Base-by-base conservation (phyloP, 2,888 invertebrate genomes). In the Philonicus albiceps region DNA sequence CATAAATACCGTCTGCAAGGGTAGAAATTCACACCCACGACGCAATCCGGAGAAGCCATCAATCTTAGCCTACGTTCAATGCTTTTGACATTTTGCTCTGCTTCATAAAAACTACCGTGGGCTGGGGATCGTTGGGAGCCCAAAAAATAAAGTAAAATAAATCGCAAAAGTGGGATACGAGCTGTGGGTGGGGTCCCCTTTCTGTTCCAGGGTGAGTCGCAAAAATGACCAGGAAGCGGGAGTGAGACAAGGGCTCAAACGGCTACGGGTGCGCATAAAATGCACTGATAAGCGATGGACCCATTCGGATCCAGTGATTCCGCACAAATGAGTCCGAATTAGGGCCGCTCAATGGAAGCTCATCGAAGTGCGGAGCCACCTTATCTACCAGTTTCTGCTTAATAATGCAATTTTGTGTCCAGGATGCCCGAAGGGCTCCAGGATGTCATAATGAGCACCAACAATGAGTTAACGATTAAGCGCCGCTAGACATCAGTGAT, bases 81-180 rank as follows among this genome's bases (percentile, higher is more conserved):
- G 86, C 37, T 78, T 86, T 86, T 86, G 86, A 86, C 86, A 86
- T 86, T 86, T 86, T 86, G 37, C 76, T 64, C 76, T 76, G 40
- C 49, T 55, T 64, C 55, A 55, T 86, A 86, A 86, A 78, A 86
- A 85, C 30, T 31, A n/a, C 13, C 43, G 13, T 4, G 34, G 31
- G 27, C 27, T 31, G 34, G 74, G 55, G 34, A 53, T 16, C 43
- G 43, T 27, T n/a, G n/a, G 81, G 37, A 74, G 64, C 27, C 22
- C 64, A 22, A 55, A 22, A 22, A 55, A 53, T 3, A 7, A 7
- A 34, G 13, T 2, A 40, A 13, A 40, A 40, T 3, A 16, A 43
- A 7, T 16, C 6, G 1, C 64, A 19, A 11, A 22, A 27, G 19
- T 64, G 64, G 64, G 64, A 64, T 27, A 8, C 11, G 64, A 27